Conservation (phyloP, 2,113 vertebrate species). For the Antigone vipio region DNA sequence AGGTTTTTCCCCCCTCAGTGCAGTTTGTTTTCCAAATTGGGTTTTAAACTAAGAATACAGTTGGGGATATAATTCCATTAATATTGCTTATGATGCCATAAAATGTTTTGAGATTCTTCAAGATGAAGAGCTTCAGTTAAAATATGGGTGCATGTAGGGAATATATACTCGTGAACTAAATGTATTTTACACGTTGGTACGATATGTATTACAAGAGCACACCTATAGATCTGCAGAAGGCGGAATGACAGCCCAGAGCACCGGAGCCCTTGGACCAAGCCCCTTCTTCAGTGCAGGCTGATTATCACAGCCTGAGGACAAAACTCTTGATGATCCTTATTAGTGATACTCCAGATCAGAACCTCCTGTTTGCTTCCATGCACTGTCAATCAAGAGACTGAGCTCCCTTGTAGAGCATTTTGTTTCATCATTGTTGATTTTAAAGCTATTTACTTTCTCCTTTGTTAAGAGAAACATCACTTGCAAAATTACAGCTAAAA, state of each 20-base stretch:
- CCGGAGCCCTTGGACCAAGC: background rate
- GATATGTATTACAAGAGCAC: background rate
- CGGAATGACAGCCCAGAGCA: background rate
- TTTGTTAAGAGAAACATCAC: background rate
- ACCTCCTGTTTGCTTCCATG: background rate
- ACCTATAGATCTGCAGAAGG: background rate
- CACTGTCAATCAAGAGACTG: background rate
- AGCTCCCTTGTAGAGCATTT: background rate
- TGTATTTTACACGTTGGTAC: background rate
- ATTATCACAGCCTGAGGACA: background rate
- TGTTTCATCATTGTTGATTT: background rate
- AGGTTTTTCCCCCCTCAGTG: rapidly evolving
- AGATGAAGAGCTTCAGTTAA: background rate
- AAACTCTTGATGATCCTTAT: background rate
- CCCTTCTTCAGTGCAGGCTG: background rate
- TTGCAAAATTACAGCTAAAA: background rate
- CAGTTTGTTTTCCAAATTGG: background rate
- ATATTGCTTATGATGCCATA: background rate
- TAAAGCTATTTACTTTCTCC: background rate
- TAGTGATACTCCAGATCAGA: background rate
- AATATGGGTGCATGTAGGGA: rapidly evolving
- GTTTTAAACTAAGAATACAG: background rate
- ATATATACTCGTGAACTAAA: background rate
- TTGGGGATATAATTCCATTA: background rate
- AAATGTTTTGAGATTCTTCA: background rate